These are phyloP conservation scores for Alentia gelatinosa DNA, from an alignment of 2,888 invertebrate genomes.

Conservation along the genomic window DNA sequence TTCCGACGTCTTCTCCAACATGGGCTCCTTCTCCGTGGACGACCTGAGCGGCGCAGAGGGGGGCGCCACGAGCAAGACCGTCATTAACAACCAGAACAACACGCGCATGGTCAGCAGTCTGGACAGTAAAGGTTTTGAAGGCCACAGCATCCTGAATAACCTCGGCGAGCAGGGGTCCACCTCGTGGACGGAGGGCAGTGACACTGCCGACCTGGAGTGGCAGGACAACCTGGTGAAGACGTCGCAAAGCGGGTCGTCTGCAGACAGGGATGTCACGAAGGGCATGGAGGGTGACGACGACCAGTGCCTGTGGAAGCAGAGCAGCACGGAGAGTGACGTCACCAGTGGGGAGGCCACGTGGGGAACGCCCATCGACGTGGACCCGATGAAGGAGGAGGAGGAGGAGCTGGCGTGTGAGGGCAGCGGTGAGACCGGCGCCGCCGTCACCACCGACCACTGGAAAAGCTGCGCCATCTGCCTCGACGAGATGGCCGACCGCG, in stretches of 20 bases:
- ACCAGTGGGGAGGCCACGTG: conserved; percentile 17
- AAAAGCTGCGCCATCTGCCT: conserved; percentile 84
- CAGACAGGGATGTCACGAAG: background rate
- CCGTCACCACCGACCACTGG: conserved; percentile 69
- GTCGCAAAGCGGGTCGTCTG: background rate
- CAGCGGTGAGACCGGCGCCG: background rate
- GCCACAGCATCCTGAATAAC: conserved; percentile 48
- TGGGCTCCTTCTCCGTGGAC: conserved; percentile 51
- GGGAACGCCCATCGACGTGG: background rate
- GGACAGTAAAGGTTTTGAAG: conserved; percentile 44
- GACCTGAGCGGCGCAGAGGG: background rate
- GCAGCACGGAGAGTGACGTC: conserved; percentile 35
- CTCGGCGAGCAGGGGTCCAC: background rate
- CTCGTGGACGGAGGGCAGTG: background rate
- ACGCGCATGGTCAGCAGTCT: background rate
- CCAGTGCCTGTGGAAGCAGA: conserved; percentile 35
- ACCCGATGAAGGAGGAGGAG: background rate
- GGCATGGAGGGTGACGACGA: background rate
- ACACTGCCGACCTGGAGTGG: conserved; percentile 52
- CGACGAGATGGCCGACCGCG: conserved; percentile 83
- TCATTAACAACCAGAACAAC: conserved; percentile 46
- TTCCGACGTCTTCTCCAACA: conserved; percentile 56
- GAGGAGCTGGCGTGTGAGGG: background rate
- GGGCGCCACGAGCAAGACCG: background rate
- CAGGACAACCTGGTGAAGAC: conserved; percentile 58